A percentile compares a stretch with the other conserved stretches of the same genome.
phyloP scores from a whole-genome alignment of 2,888 invertebrate genomes.

The Epinotia nisella region DNA sequence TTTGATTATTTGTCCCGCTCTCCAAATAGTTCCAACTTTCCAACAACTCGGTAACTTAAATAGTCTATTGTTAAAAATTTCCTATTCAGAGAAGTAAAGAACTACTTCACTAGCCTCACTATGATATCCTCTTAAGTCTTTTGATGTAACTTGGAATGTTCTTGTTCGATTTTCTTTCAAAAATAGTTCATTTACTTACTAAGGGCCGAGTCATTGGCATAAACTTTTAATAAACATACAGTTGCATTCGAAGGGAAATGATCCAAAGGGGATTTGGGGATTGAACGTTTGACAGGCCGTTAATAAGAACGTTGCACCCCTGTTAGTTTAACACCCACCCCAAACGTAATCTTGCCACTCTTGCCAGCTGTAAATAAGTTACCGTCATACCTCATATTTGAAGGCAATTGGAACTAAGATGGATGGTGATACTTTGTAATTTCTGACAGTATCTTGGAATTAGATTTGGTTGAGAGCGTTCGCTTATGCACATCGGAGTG shows the following conservation, averaged over 20 bases:
- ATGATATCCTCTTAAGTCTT: constrained; percentile 25
- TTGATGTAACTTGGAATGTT: constrained; percentile 19
- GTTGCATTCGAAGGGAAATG: constrained; percentile 62
- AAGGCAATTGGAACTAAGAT: constrained; percentile 34
- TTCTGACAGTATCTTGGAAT: constrained; percentile 23
- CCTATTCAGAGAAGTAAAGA: constrained; percentile 26
- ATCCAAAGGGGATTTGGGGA: constrained; percentile 72
- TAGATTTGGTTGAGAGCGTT: constrained; percentile 36
- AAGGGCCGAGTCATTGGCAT: constrained; percentile 37
- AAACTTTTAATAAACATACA: constrained; percentile 53
- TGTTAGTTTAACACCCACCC: constrained; percentile 78
- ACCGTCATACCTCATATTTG: constrained; percentile 48
- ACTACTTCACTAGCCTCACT: constrained; percentile 29
- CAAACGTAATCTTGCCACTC: constrained; percentile 66
- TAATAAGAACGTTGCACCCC: constrained; percentile 79
- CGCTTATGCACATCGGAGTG: constrained; percentile 48
- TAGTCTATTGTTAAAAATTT: constrained; percentile 30
- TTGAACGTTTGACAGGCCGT: constrained; percentile 74
- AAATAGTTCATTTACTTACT: constrained; percentile 41
- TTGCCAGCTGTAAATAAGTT: constrained; percentile 66
- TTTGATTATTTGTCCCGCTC: constrained; percentile 40
- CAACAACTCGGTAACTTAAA: constrained; percentile 38
- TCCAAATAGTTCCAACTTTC: constrained; percentile 35
- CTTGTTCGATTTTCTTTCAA: constrained; percentile 36
- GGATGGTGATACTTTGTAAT: constrained; percentile 11